Base-by-base conservation (phyloP, 2,797 vertebrate species). In the Lepus townsendii region DNA sequence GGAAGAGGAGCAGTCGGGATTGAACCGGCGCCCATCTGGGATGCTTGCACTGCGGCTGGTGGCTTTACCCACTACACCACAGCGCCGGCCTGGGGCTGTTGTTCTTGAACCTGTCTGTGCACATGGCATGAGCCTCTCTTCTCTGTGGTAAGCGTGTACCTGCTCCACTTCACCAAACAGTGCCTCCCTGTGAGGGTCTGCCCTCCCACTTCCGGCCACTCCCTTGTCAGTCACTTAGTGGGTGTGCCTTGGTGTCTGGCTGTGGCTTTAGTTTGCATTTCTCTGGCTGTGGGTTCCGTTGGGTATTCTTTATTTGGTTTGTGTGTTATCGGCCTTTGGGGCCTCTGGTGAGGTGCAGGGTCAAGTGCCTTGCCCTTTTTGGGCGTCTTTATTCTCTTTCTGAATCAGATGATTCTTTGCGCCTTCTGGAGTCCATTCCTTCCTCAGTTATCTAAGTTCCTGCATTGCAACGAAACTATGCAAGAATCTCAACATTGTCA, bases 131-230 rank as follows among this genome's bases (percentile, higher is more conserved):
- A 42, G 12, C 79, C 27, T 60, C 79, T 69, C 68, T 26, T 20
- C 76, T 78, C 0, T 0, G 14, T 20, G 13, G 9, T 10, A 24
- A 69, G 47, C 0, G 1, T 0, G 6, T 1, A 2, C 24, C 1
- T 1, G 8, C 47, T 16, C 1, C 30, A 0, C 7, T 12, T 47
- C 32, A 17, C 12, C 16, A 3, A 57, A 57, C 54, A 57, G 19
- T 16, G 54, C 16, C 54, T 20, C 63, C 38, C 5, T 0, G 7
- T 4, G 4, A 8, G 5, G 54, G 5, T 54, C 0, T 9, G 16
- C 9, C 11, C 17, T 4, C 16, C 3, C 8, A 3, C 13, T 50
- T 42, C 63, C 32, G 54, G 54, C 30, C 4, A 0, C 6, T 1
- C 26, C 2, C 7, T 17, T 0, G 69, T 72, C 52, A 10, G 38